These are phyloP conservation scores for Pyrgilauda ruficollis DNA, from an alignment of 2,113 vertebrate species.

Conservation along the genomic window DNA sequence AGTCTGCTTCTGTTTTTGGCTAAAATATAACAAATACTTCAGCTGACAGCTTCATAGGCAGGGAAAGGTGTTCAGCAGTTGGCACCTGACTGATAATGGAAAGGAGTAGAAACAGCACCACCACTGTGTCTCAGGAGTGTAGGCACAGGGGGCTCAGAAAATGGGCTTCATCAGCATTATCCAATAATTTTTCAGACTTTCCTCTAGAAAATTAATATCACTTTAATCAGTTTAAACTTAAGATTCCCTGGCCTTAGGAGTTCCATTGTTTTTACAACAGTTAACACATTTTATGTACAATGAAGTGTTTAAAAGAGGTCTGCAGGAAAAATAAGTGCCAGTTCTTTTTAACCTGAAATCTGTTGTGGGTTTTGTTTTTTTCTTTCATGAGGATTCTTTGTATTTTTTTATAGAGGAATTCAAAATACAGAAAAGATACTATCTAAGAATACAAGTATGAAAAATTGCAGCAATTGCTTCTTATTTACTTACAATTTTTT, in stretches of 20 bases:
- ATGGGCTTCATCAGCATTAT: background rate
- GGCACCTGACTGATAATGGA: background rate
- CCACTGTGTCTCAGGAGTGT: rapidly evolving
- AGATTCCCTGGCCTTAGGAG: background rate
- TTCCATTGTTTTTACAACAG: background rate
- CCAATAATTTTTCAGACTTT: background rate
- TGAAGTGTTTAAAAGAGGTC: background rate
- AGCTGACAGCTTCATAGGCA: background rate
- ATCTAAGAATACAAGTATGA: background rate
- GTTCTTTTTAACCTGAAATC: background rate
- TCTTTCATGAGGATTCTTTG: background rate
- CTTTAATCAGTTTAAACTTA: background rate
- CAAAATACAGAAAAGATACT: background rate
- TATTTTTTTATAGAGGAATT: background rate
- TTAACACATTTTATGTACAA: background rate
- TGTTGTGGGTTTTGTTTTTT: background rate
- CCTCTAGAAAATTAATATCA: background rate
- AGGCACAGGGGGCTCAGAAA: background rate
- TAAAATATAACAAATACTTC: background rate
- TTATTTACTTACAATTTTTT: background rate
- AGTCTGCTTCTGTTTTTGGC: background rate
- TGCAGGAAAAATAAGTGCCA: background rate
- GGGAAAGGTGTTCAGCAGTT: background rate
- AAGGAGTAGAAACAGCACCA: background rate
- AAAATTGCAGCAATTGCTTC: background rate